Percentiles rank a stretch among this genome's conserved stretches.
Conservation (phyloP, 2,113 vertebrate species). For the Physeter macrocephalus region DNA sequence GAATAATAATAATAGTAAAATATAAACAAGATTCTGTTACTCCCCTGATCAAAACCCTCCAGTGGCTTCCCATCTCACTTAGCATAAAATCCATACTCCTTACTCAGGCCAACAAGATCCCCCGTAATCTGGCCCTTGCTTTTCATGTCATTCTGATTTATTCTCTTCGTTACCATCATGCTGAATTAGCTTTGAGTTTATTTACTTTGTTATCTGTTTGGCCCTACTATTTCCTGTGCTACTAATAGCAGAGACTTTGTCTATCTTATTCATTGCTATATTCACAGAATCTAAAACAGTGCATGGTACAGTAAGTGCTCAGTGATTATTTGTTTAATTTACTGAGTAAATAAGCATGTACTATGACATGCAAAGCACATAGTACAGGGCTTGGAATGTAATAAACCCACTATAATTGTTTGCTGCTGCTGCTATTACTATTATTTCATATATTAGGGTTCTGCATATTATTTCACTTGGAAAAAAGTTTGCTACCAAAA, state of each 20-base stretch:
- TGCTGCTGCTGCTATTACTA: background rate
- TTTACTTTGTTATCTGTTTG: background rate
- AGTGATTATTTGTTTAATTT: background rate
- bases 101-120: background rate
- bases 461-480: background rate
- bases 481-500: background rate
- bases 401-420: background rate
- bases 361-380: background rate
- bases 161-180: background rate
- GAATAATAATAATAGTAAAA: background rate
- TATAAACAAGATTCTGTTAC: background rate
- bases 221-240: background rate
- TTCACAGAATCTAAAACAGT: background rate
- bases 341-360: background rate
- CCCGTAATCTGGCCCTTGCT: background rate
- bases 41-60: background rate
- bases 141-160: slow-evolving; percentile 12
- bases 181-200: background rate
- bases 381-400: background rate
- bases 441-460: background rate
- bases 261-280: background rate
- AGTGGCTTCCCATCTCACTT: background rate
- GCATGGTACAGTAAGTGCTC: background rate
- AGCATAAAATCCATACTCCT: background rate
- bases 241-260: background rate